These are phyloP conservation scores for Nasonia giraulti DNA, from an alignment of 1,140 invertebrate genomes.

Conservation along the genomic window DNA sequence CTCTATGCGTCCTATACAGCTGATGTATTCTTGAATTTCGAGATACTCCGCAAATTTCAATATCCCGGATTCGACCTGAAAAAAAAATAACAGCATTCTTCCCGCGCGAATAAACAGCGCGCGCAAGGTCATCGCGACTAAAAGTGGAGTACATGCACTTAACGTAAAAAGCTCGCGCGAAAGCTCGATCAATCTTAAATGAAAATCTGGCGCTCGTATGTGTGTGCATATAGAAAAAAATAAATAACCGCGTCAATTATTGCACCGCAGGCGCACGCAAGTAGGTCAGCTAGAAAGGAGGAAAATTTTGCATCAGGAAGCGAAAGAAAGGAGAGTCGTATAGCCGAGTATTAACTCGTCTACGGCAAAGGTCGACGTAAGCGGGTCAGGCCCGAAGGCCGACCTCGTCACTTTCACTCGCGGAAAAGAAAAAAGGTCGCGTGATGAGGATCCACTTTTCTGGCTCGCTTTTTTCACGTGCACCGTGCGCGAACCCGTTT, in stretches of 20 bases:
- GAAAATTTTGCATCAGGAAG: not conserved
- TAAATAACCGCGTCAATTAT: not conserved
- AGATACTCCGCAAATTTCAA: not conserved
- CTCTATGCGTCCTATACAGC: too few relatives aligned
- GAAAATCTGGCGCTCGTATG: not conserved
- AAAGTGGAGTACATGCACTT: not conserved
- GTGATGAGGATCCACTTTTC: not conserved
- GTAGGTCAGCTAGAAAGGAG: not conserved
- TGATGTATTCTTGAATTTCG: conserved; percentile 2
- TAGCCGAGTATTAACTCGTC: conserved; percentile 4
- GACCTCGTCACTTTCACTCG: conserved; percentile 37
- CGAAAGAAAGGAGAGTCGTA: not conserved
- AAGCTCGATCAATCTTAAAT: not conserved
- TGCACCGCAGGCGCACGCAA: not conserved
- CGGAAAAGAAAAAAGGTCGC: not conserved
- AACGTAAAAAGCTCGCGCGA: not conserved
- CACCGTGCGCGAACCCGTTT: not conserved
- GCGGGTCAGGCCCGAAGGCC: conserved; percentile 15
- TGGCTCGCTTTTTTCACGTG: not conserved
- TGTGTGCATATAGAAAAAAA: not conserved
- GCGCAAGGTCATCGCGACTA: not conserved
- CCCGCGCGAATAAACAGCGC: too few relatives aligned
- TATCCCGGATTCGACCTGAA: too few relatives aligned
- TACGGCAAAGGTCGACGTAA: conserved; percentile 24
- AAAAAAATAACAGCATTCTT: not conserved